Percentiles rank a stretch among this genome's conserved stretches.
These are phyloP conservation scores for Imbricaverruca yamaguchii DNA, from an alignment of 2,888 invertebrate genomes.

Conservation along the genomic window DNA sequence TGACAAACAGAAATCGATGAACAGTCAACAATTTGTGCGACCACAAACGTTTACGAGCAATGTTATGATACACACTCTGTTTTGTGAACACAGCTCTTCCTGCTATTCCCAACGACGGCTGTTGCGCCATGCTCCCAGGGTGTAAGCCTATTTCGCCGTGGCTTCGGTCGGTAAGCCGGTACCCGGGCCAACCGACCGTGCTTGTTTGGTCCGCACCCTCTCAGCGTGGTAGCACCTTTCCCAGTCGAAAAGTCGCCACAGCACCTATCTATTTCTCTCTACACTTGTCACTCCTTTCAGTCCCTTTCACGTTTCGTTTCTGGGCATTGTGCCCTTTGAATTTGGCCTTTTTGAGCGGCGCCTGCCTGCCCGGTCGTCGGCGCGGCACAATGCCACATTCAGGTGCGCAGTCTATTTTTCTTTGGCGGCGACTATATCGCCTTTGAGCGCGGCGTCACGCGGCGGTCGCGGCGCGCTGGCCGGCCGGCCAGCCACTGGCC, in stretches of 20 bases:
- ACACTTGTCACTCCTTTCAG: conserved; percentile 20
- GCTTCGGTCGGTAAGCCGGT: no score
- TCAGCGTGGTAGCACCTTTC: neutral
- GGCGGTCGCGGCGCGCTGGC: neutral
- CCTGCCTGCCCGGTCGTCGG: neutral
- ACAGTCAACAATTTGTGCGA: no score
- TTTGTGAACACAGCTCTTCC: no score
- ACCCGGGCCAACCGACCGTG: no score
- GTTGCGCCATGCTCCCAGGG: no score
- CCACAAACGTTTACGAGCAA: no score
- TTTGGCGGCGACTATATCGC: conserved; percentile 12
- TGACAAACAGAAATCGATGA: no score
- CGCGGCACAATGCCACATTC: neutral
- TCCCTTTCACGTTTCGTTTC: neutral
- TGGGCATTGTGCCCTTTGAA: neutral
- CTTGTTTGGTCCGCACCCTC: neutral
- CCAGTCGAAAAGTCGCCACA: neutral
- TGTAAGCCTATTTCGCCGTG: no score
- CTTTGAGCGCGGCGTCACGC: neutral
- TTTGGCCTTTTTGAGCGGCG: neutral
- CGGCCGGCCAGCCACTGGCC: neutral
- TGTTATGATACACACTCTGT: no score
- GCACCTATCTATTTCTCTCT: conserved; percentile 10
- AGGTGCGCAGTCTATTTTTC: conserved; percentile 10
- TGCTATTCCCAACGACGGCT: no score